Percentiles rank a stretch among this genome's conserved stretches.
Conservation (phyloP, 2,888 invertebrate species). For the Orthosia gothica region DNA sequence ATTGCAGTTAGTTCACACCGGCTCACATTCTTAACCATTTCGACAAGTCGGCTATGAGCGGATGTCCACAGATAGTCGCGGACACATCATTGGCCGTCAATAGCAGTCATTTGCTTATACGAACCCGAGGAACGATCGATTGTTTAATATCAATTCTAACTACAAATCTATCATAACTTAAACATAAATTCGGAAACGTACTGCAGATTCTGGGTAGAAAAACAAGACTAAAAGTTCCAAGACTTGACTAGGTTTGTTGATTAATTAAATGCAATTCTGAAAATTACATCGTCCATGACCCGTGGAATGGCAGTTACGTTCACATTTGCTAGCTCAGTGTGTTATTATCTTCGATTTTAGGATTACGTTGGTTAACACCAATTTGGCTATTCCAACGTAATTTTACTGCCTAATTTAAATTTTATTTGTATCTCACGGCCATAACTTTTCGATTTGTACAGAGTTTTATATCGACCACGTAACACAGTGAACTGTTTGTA, state of each 20-base stretch:
- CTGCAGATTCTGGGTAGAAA: slow-evolving; percentile 22
- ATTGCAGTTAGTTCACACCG: slow-evolving; percentile 84
- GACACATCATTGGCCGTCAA: slow-evolving; percentile 71
- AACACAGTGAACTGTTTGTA: slow-evolving; percentile 1
- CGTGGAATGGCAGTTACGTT: slow-evolving; percentile 37
- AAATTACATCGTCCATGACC: slow-evolving; percentile 60
- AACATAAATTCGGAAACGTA: slow-evolving; percentile 51
- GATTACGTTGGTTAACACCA: slow-evolving; percentile 1
- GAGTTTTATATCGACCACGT: slow-evolving; percentile 18
- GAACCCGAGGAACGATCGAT: slow-evolving; percentile 68
- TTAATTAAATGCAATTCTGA: slow-evolving; percentile 29
- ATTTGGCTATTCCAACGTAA: slow-evolving; percentile 6
- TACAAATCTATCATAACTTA: slow-evolving; percentile 38
- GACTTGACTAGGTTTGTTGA: slow-evolving; percentile 8
- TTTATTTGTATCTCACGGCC: slow-evolving; percentile 12
- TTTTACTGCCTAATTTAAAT: slow-evolving; percentile 23
- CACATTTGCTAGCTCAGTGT: slow-evolving; percentile 51
- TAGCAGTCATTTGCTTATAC: slow-evolving; percentile 66
- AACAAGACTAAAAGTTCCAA: slow-evolving; percentile 18
- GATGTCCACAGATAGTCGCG: slow-evolving; percentile 78
- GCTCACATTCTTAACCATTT: slow-evolving; percentile 86
- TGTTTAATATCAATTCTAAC: slow-evolving; percentile 61
- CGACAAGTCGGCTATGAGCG: slow-evolving; percentile 80
- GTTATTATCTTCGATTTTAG: slow-evolving; percentile 46
- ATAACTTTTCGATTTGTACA: slow-evolving; percentile 8